These are phyloP conservation scores for Melolontha melolontha DNA, from an alignment of 2,888 invertebrate genomes.

Conservation along the genomic window DNA sequence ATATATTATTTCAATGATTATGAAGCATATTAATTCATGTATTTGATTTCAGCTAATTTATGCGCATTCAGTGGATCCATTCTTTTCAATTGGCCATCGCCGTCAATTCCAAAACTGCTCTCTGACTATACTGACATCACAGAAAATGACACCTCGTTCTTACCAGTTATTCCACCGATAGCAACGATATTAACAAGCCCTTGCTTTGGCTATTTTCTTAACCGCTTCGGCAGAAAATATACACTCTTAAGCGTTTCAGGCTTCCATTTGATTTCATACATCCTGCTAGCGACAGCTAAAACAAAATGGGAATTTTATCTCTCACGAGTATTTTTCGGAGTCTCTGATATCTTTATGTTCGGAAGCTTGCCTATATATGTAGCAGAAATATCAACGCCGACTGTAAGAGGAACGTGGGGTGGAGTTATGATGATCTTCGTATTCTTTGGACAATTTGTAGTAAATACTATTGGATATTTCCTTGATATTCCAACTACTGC, in stretches of 20 bases:
- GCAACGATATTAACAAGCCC: slow-evolving; percentile 46
- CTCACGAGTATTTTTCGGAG: slow-evolving; percentile 53
- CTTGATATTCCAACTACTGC: slow-evolving; percentile 45
- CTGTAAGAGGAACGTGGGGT: slow-evolving; percentile 57
- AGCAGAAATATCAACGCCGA: slow-evolving; percentile 56
- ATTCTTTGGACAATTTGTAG: slow-evolving; percentile 53
- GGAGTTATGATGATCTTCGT: slow-evolving; percentile 50
- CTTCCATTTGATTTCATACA: slow-evolving; percentile 53
- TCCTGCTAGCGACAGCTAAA: slow-evolving; percentile 51
- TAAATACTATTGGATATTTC: slow-evolving; percentile 55
- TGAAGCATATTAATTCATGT: too few relatives aligned
- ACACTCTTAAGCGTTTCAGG: slow-evolving; percentile 51
- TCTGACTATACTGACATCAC: slow-evolving; percentile 45
- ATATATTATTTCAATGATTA: too few relatives aligned
- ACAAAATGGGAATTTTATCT: slow-evolving; percentile 56
- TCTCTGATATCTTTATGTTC: slow-evolving; percentile 55
- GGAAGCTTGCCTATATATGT: slow-evolving; percentile 51
- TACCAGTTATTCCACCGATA: slow-evolving; percentile 48
- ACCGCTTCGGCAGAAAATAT: slow-evolving; percentile 51
- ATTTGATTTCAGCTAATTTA: slow-evolving; percentile 46
- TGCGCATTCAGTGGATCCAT: slow-evolving; percentile 47
- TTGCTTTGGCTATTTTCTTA: slow-evolving; percentile 39
- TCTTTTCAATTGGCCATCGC: slow-evolving; percentile 51
- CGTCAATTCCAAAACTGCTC: slow-evolving; percentile 49
- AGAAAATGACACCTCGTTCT: slow-evolving; percentile 48